Conservation (phyloP, 2,113 vertebrate genomes). For the Sorex araneus region DNA sequence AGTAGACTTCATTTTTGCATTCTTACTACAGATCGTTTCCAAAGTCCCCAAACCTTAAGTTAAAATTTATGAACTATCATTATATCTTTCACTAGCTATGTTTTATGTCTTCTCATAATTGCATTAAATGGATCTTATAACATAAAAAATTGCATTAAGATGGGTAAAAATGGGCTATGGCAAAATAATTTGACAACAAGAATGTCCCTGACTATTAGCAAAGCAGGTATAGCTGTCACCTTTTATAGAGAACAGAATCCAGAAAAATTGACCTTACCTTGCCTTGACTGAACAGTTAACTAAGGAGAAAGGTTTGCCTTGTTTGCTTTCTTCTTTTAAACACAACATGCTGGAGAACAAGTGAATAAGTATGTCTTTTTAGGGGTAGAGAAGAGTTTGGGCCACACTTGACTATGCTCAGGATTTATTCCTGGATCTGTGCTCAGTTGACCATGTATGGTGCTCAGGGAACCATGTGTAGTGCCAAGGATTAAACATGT, state of each 20-base stretch:
- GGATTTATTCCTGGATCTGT: too few relatives aligned
- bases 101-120: constrained; percentile 75
- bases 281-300: constrained; percentile 7
- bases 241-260: constrained; percentile 68
- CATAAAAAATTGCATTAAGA: constrained; percentile 73
- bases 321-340: constrained; percentile 39
- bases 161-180: constrained; percentile 56
- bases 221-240: constrained; percentile 64
- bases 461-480: too few relatives aligned
- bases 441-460: too few relatives aligned
- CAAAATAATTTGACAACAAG: constrained; percentile 79
- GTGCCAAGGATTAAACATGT: too few relatives aligned
- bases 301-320: constrained; percentile 10
- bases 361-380: background rate
- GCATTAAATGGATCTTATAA: constrained; percentile 75
- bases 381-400: background rate
- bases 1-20: background rate
- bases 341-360: background rate
- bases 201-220: constrained; percentile 68
- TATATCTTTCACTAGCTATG: constrained; percentile 52
- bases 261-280: constrained; percentile 60
- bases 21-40: background rate
- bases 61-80: constrained; percentile 64
- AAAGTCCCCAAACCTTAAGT: background rate
- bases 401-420: too few relatives aligned